Evolutionary conservation across 2,888 invertebrate species (phyloP).

Genomic region (Galerucella nymphaeae): DNA sequence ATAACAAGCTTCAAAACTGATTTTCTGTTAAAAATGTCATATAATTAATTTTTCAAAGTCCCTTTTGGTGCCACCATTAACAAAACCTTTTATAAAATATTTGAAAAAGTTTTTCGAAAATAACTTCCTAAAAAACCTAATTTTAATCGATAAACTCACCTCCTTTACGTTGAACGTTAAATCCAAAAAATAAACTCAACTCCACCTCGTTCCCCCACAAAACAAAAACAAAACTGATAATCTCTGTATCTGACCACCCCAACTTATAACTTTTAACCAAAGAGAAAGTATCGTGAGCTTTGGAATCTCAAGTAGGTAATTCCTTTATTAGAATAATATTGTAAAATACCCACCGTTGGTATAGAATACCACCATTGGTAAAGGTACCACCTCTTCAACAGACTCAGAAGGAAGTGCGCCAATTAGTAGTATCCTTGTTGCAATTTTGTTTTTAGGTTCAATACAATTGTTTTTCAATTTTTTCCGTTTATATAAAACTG

Average conservation of each 20-base stretch:
- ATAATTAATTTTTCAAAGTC: too few relatives aligned
- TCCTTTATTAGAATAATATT: constrained; percentile 26
- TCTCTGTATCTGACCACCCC: constrained; percentile 30
- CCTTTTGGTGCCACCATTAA: too few relatives aligned
- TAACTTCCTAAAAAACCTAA: too few relatives aligned
- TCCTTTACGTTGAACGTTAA: neutral
- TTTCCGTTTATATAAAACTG: constrained; percentile 9
- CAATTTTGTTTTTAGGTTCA: constrained; percentile 13
- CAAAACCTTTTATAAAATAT: too few relatives aligned
- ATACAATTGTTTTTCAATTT: constrained; percentile 7
- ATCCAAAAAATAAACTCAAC: constrained; percentile 8
- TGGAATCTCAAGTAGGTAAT: constrained; percentile 30
- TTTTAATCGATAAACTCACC: constrained; percentile 10
- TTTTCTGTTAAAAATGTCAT: too few relatives aligned
- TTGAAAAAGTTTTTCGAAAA: too few relatives aligned
- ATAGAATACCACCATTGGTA: constrained; percentile 1
- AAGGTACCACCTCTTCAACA: constrained; percentile 26
- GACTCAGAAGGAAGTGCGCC: constrained; percentile 27
- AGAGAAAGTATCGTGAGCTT: constrained; percentile 37
- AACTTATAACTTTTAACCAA: constrained; percentile 39
- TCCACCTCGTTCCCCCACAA: constrained; percentile 16
- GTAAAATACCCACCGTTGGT: constrained; percentile 17
- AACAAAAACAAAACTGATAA: constrained; percentile 31
- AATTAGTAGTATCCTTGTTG: constrained; percentile 27
- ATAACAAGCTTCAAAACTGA: too few relatives aligned